phyloP scores from a whole-genome alignment of 2,113 vertebrate genomes.

The Vulpes ferrilata region DNA sequence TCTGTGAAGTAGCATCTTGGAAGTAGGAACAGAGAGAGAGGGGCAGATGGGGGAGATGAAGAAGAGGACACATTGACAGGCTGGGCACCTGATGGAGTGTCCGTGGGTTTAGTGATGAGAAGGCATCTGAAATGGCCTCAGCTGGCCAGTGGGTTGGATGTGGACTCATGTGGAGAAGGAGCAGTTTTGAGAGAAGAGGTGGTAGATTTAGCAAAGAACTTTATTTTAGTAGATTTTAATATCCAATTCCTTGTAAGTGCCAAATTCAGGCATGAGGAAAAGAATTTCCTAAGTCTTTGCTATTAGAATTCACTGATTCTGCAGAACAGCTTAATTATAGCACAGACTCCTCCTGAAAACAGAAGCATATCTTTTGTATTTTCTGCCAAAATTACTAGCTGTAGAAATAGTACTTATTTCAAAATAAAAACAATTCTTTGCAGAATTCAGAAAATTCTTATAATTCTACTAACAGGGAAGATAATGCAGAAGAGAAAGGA shows the following conservation, averaged over 20 bases:
- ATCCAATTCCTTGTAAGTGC: not conserved
- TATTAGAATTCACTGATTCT: constrained; percentile 12
- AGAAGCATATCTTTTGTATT: not conserved
- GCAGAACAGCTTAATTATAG: not conserved
- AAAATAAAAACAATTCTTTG: constrained; percentile 9
- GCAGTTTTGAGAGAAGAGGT: not conserved
- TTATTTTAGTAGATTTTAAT: not conserved
- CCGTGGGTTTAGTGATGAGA: not conserved
- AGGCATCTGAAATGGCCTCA: not conserved
- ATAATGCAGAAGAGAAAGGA: not conserved
- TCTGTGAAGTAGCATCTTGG: not conserved
- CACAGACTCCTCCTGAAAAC: not conserved
- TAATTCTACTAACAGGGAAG: not conserved
- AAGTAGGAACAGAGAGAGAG: not conserved
- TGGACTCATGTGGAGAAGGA: not conserved
- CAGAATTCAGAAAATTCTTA: constrained; percentile 12
- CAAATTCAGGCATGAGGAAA: not conserved
- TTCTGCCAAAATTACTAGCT: not conserved
- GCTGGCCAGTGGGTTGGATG: not conserved
- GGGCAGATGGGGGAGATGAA: not conserved
- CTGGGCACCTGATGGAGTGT: not conserved
- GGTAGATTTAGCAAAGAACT: not conserved
- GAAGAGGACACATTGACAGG: not conserved
- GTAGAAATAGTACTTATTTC: not conserved
- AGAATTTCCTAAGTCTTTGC: not conserved